Percentiles rank a stretch among this genome's conserved stretches.
Evolutionary conservation across 2,113 vertebrate species (phyloP).

Genomic region (Donacobius atricapilla): DNA sequence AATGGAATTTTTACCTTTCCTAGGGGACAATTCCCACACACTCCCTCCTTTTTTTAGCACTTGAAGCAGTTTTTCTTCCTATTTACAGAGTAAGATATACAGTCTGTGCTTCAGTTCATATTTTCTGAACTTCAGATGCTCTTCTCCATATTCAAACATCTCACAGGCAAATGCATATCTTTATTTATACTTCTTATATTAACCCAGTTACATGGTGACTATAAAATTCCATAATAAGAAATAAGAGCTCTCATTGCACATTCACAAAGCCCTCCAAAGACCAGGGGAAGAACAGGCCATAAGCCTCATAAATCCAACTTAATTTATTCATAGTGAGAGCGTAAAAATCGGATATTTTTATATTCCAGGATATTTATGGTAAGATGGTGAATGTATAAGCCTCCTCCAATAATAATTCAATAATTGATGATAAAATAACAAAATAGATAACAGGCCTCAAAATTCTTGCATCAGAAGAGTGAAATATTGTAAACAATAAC

Average conservation of each 20-base stretch:
- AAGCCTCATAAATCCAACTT: slow-evolving; percentile 50
- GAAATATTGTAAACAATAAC: background rate
- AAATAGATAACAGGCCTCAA: background rate
- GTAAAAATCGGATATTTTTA: slow-evolving; percentile 25
- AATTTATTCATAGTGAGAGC: slow-evolving; percentile 48
- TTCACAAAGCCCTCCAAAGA: slow-evolving; percentile 40
- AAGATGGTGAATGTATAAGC: background rate
- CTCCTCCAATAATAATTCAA: background rate
- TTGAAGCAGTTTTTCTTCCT: background rate
- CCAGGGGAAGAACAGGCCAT: background rate
- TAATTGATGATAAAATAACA: slow-evolving; percentile 35
- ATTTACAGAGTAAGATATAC: background rate
- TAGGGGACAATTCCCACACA: background rate
- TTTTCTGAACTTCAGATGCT: slow-evolving; percentile 19
- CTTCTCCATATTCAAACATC: background rate
- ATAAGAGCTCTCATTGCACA: slow-evolving; percentile 21
- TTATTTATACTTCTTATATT: slow-evolving; percentile 48
- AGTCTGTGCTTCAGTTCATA: background rate
- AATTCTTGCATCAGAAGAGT: background rate
- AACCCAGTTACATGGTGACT: background rate
- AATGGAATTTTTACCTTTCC: background rate
- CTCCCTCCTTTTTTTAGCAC: background rate
- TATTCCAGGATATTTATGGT: slow-evolving; percentile 13
- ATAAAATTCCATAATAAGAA: slow-evolving; percentile 41
- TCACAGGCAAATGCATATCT: background rate